Percentiles rank a stretch among this genome's conserved stretches.
phyloP scores from a whole-genome alignment of 1,140 invertebrate species.

The Sycobia sp. region DNA sequence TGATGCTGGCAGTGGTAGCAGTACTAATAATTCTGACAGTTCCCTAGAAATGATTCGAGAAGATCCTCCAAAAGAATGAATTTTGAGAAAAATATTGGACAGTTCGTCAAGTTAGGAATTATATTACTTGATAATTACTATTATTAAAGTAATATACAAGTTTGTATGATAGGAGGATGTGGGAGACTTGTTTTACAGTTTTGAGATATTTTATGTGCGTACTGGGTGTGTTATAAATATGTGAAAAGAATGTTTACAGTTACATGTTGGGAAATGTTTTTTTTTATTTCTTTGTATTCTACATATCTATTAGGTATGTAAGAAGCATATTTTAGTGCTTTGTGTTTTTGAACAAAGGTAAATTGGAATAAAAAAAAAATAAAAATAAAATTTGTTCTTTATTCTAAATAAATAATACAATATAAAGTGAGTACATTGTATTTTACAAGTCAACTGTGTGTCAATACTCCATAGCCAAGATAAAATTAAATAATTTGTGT shows the following conservation, averaged over 20 bases:
- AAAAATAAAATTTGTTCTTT: conserved; percentile 27
- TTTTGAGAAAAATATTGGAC: conserved; percentile 19
- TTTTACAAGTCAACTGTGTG: conserved; percentile 25
- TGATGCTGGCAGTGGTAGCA: conserved; percentile 60
- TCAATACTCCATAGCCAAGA: conserved; percentile 28
- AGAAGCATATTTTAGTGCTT: conserved; percentile 20
- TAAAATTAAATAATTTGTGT: conserved; percentile 27
- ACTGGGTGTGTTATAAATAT: conserved; percentile 15
- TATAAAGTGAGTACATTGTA: conserved; percentile 27
- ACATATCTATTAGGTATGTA: conserved; percentile 7
- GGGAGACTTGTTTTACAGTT: conserved; percentile 33
- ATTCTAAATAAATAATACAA: conserved; percentile 33
- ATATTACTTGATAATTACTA: conserved; percentile 23
- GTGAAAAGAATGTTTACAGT: conserved; percentile 21
- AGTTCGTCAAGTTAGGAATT: conserved; percentile 17
- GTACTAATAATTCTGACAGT: conserved; percentile 60
- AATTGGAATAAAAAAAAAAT: conserved; percentile 26
- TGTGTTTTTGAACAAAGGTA: conserved; percentile 6
- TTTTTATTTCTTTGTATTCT: conserved; percentile 27
- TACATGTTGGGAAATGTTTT: conserved; percentile 30
- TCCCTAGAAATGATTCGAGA: conserved; percentile 61
- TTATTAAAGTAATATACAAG: conserved; percentile 11
- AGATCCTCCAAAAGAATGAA: conserved; percentile 56
- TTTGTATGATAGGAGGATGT: conserved; percentile 12
- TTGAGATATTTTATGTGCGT: conserved; percentile 34